Base-by-base conservation (phyloP, 2,797 vertebrate species). In the Cynodonichthys magdalenae region DNA sequence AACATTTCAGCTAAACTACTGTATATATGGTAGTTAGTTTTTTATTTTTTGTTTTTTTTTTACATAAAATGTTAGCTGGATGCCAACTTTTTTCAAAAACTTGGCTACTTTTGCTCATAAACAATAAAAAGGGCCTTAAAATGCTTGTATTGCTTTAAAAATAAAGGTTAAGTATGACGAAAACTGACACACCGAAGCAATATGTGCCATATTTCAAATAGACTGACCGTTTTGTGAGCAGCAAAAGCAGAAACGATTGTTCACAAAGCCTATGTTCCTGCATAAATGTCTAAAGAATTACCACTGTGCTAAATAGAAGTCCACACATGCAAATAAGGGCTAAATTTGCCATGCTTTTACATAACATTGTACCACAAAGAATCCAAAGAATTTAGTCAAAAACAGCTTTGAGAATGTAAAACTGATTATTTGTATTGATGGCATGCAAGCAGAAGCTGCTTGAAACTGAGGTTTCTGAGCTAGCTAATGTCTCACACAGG, bases 61-160 rank as follows among this genome's bases (percentile, higher is more conserved):
- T 53, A 41, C 31, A 24, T 20, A 11, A 18, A 46, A 34, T 47
- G 15, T 39, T 44, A 28, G 15, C 28, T 17, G 8, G 18, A 18
- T 55, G 45, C 29, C 15, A 51, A 39, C 14, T 20, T 51, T n/a
- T 50, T 66, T 12, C 17, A 70, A 31, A 72, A 45, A 17, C 28
- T 28, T 19, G 34, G 17, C 3, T 45, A 59, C 34, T 69, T 66
- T 52, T 63, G 41, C 52, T 71, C 65, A 74, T 79, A 75, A 79
- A 83, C 74, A 81, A 75, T 75, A 31, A 41, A 86, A 42, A 56
- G 29, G 59, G 45, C 18, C 39, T 66, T 68, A 47, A 65, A 7
- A 44, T 5, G 59, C 51, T 28, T 45, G 57, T 46, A 56, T 39
- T 41, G 66, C 57, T 59, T 36, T 65, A 42, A 20, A 0, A 27